phyloP scores from a whole-genome alignment of 2,113 vertebrate genomes.

The Dipodomys spectabilis region DNA sequence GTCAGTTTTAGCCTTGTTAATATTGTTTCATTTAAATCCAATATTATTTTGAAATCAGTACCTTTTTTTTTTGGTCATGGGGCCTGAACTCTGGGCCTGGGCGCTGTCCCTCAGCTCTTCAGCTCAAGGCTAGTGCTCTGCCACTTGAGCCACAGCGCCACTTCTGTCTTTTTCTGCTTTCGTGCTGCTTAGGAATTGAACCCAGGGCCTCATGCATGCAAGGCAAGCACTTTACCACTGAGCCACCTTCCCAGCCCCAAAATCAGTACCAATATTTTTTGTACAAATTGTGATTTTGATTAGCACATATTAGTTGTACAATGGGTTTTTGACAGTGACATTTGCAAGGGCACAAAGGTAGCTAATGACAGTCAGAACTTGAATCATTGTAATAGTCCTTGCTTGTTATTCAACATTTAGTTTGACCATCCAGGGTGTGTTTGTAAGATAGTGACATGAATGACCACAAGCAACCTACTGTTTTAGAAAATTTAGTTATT shows the following conservation, averaged over 20 bases:
- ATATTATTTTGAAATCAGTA: constrained; percentile 50
- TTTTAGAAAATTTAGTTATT: constrained; percentile 27
- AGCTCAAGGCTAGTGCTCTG: too few relatives aligned
- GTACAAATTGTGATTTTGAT: not conserved
- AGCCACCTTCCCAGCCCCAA: too few relatives aligned
- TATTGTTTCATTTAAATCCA: not conserved
- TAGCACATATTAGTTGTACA: too few relatives aligned
- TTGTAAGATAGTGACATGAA: not conserved
- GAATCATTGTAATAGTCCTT: not conserved
- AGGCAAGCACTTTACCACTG: too few relatives aligned
- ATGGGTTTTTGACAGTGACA: not conserved
- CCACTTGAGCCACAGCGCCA: too few relatives aligned
- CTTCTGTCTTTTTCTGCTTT: too few relatives aligned
- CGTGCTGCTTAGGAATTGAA: too few relatives aligned
- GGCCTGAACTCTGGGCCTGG: too few relatives aligned
- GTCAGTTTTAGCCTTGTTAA: not conserved
- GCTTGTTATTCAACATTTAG: not conserved
- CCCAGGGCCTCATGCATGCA: too few relatives aligned
- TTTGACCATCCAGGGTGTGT: not conserved
- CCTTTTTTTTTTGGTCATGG: not conserved
- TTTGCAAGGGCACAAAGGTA: not conserved
- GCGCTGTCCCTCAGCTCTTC: too few relatives aligned
- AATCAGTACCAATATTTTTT: constrained; percentile 24
- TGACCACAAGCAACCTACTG: not conserved
- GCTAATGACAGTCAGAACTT: constrained; percentile 10